Conservation (phyloP, 1,140 invertebrate species). For the Drosophila lacertosa region DNA sequence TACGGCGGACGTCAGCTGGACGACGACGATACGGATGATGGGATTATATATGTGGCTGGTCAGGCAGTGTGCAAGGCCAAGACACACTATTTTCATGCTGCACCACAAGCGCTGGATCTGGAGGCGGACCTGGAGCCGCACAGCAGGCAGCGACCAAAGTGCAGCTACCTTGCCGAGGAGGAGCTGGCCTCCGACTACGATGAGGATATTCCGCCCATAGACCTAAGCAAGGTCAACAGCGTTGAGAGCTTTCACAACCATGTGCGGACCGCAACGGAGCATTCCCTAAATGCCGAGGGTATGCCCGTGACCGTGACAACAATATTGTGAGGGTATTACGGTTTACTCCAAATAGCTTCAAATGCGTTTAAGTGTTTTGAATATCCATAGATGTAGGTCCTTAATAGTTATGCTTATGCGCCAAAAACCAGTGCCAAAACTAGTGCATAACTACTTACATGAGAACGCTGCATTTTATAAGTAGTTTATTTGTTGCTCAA, state of each 20-base stretch:
- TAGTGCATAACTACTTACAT: constrained; percentile 3
- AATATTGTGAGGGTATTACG: constrained; percentile 69
- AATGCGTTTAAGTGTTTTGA: constrained; percentile 3
- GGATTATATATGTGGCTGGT: constrained; percentile 72
- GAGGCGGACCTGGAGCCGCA: constrained; percentile 17
- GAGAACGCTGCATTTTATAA: background rate
- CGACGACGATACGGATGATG: constrained; percentile 75
- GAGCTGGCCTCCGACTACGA: constrained; percentile 76
- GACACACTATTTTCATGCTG: constrained; percentile 62
- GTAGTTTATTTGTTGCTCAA: constrained; percentile 50
- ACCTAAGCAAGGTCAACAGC: constrained; percentile 71
- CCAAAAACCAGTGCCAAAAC: constrained; percentile 13
- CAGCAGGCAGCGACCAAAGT: constrained; percentile 37
- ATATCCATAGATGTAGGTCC: background rate
- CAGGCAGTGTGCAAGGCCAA: constrained; percentile 42
- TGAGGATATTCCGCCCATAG: constrained; percentile 78
- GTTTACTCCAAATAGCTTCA: constrained; percentile 4
- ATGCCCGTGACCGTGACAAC: constrained; percentile 77
- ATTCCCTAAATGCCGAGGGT: constrained; percentile 71
- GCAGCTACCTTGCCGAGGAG: constrained; percentile 68
- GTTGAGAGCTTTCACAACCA: constrained; percentile 67
- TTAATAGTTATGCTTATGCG: constrained; percentile 6
- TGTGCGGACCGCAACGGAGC: constrained; percentile 59
- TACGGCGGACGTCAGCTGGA: constrained; percentile 63
- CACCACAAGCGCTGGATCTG: constrained; percentile 8